Conservation (phyloP, 2,888 invertebrate genomes). For the Drosophila mayaguana region DNA sequence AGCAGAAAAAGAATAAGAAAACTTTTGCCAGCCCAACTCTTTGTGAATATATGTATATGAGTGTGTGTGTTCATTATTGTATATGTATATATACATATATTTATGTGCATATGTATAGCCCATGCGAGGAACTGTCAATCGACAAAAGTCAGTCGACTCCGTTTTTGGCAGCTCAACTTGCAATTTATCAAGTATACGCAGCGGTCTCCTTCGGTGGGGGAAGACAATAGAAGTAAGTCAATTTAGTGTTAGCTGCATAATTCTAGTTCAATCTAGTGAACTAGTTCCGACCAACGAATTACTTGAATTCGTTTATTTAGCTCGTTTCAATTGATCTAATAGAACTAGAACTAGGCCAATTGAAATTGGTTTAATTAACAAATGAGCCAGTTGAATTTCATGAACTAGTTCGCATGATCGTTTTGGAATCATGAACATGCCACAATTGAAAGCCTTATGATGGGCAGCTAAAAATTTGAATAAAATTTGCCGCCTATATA, state of each 20-base stretch:
- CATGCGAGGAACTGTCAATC: slow-evolving; percentile 34
- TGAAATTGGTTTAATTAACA: no score
- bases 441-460: background rate
- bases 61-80: slow-evolving; percentile 1
- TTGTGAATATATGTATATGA: background rate
- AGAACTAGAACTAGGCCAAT: no score
- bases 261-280: background rate
- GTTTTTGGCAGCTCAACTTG: background rate
- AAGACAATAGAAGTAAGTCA: background rate
- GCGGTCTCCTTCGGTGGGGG: background rate
- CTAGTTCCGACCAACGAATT: background rate
- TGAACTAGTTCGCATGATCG: background rate
- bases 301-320: no score
- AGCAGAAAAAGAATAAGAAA: slow-evolving; percentile 63
- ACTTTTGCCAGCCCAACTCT: slow-evolving; percentile 37
- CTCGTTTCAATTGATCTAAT: no score
- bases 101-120: slow-evolving; percentile 4
- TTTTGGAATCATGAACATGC: background rate
- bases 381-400: background rate
- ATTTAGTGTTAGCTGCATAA: no score
- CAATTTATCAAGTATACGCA: slow-evolving; percentile 32
- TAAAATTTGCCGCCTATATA: background rate
- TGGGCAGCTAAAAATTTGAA: background rate
- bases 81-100: background rate
- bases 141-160: slow-evolving; percentile 11